Base-by-base conservation (phyloP, 1,140 invertebrate genomes). In the Penaeus indicus region DNA sequence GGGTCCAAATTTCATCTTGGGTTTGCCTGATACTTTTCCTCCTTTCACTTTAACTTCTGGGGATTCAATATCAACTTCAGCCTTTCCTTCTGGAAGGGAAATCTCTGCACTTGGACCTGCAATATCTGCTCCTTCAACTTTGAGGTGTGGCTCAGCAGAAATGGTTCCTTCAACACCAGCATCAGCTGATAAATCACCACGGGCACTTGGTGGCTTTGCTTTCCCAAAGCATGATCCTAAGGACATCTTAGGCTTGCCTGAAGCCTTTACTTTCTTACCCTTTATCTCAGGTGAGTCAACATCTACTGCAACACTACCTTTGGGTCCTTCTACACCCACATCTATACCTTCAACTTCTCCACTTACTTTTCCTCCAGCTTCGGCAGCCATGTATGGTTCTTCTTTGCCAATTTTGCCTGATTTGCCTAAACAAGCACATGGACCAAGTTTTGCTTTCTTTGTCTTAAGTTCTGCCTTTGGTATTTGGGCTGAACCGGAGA, bases 391-490 rank as follows among this genome's bases (percentile, higher is more conserved):
- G 62, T 90, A 84, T 60, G 85, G 84, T 38, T 86, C 84, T 27
- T 86, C 89, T 32, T 64, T 32, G 82, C 77, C 82, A 18, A 54
- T 47, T 86, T 90, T 86, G 21, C 72, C 67, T 75, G 77, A 60
- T 79, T 85, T 85, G 64, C 83, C 88, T 13, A 89, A 75, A 80
- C 88, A 89, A 21, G 88, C 82, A 84, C 82, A 85, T 85, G 83
- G 82, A 80, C 75, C 83, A 5, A 81, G 27, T 81, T 89, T 89
- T 21, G 75, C 63, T 47, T 89, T 89, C 64, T 89, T 89, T 42
- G 61, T 54, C 47, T 89, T 89, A 0, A 89, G 11, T 79, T 89
- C 62, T 27, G 82, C 69, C 22, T 77, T 8, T 79, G 81, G 81
- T 19, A 89, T 25, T 25, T 89, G 54, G 8, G 67, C 27, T 32